Evolutionary conservation across 2,888 invertebrate genomes (phyloP).

Genomic region (Trilocha varians): DNA sequence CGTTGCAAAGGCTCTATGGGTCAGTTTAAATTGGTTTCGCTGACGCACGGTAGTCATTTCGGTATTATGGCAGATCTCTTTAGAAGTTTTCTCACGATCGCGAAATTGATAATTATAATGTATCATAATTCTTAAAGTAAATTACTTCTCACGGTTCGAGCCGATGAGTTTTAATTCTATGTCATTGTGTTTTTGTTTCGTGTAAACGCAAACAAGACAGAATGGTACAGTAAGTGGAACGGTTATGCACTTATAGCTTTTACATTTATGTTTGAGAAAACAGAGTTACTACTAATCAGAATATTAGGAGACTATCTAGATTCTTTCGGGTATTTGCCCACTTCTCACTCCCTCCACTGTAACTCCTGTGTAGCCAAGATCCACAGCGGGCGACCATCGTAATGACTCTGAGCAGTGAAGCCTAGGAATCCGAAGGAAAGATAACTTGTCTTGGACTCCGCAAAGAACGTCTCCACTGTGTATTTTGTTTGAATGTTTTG

Average conservation of each 20-base stretch:
- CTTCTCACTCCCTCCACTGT: no score
- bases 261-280: no score
- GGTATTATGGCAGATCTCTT: neutral
- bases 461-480: no score
- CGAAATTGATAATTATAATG: conserved; percentile 61
- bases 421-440: no score
- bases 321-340: no score
- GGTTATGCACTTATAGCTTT: neutral
- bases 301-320: no score
- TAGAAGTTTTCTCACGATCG: conserved; percentile 59
- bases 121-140: conserved; percentile 14
- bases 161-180: neutral
- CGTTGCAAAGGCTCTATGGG: neutral
- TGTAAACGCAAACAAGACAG: neutral
- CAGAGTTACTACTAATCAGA: no score
- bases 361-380: no score
- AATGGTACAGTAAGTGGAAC: neutral
- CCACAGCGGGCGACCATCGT: no score
- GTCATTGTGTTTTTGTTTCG: neutral
- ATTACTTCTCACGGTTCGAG: conserved; percentile 12
- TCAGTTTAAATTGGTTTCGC: conserved; percentile 31
- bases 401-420: no score
- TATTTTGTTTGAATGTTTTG: no score
- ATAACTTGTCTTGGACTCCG: no score
- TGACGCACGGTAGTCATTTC: conserved; percentile 37